Evolutionary conservation across 2,113 vertebrate genomes (phyloP).

Genomic region (Cariama cristata): DNA sequence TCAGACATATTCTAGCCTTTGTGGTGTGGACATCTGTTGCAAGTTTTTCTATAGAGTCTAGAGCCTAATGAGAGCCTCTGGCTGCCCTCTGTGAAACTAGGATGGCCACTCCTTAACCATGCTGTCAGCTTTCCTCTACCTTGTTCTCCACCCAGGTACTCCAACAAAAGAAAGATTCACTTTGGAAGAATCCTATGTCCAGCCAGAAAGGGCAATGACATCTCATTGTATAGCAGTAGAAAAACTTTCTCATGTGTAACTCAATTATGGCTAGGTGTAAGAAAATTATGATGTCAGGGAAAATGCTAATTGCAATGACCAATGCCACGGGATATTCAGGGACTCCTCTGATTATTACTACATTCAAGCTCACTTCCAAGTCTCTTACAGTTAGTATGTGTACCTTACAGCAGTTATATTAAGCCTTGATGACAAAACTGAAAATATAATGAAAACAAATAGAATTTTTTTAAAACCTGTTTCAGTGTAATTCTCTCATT

Average conservation of each 20-base stretch:
- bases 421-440: neutral
- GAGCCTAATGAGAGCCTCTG: neutral
- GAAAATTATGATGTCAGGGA: neutral
- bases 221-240: neutral
- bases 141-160: neutral
- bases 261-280: neutral
- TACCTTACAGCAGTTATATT: neutral
- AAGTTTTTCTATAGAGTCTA: neutral
- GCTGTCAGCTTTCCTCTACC: neutral
- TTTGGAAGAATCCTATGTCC: neutral
- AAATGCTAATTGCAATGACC: neutral
- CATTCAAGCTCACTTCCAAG: neutral
- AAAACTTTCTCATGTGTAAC: neutral
- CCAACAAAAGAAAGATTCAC: neutral
- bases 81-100: neutral
- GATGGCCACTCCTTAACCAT: neutral
- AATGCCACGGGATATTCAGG: neutral
- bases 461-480: neutral
- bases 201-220: neutral
- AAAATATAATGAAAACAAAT: neutral
- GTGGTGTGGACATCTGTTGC: neutral
- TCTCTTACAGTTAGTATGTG: accelerated
- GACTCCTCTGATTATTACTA: neutral
- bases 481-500: neutral
- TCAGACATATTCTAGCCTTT: neutral